Percentiles rank a stretch among this genome's conserved stretches.
phyloP scores from a whole-genome alignment of 2,113 vertebrate species.

The Indicator maculatus region DNA sequence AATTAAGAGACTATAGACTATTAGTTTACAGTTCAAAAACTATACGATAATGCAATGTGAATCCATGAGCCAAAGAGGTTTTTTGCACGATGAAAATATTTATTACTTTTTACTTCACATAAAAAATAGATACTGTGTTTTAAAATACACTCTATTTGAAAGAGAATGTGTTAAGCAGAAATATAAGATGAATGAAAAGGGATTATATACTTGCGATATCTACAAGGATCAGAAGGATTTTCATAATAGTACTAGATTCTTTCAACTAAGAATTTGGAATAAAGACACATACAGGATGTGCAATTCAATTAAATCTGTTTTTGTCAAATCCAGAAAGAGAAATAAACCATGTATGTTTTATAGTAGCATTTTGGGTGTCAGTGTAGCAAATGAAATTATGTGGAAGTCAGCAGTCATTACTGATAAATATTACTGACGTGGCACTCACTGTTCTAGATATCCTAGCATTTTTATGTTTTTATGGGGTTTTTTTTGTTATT shows the following conservation, averaged over 20 bases:
- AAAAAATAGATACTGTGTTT: neutral
- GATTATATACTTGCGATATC: neutral
- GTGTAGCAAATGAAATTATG: neutral
- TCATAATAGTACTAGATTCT: rapidly evolving
- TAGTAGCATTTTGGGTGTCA: neutral
- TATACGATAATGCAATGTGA: neutral
- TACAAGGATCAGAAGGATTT: neutral
- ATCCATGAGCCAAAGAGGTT: neutral
- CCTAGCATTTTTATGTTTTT: neutral
- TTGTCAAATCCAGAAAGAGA: neutral
- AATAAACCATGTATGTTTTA: neutral
- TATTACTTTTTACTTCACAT: neutral
- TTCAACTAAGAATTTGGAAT: neutral
- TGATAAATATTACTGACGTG: neutral
- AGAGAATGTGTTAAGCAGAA: neutral
- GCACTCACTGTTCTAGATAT: neutral
- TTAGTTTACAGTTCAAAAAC: neutral
- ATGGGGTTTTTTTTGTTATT: neutral
- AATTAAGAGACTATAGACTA: neutral
- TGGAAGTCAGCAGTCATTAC: neutral
- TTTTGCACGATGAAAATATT: neutral
- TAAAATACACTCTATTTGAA: neutral
- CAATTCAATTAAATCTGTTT: neutral
- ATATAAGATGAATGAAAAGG: neutral
- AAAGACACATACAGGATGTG: neutral